Evolutionary conservation across 2,888 invertebrate genomes (phyloP).

Genomic region (Alcis repandata): DNA sequence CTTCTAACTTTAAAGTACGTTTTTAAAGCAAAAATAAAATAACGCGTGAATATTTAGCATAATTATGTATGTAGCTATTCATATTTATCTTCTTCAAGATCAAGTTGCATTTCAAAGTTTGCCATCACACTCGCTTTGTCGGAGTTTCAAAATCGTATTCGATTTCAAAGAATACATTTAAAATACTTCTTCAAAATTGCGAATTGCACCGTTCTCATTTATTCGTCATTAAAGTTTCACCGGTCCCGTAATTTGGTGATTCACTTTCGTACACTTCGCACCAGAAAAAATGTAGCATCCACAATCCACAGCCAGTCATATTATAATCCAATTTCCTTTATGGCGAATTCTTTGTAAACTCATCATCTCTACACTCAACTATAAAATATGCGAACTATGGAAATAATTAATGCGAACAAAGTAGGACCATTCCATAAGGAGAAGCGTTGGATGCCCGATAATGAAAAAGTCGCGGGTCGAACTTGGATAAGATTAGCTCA

Average conservation of each 20-base stretch:
- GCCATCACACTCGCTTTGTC: slow-evolving; percentile 9
- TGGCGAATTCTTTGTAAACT: slow-evolving; percentile 53
- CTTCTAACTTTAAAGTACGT: background rate
- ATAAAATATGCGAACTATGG: slow-evolving; percentile 21
- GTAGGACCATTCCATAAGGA: slow-evolving; percentile 17
- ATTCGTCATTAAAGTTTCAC: slow-evolving; percentile 33
- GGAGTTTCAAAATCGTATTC: slow-evolving; percentile 2
- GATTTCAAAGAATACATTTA: slow-evolving; percentile 18
- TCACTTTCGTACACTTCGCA: slow-evolving; percentile 21
- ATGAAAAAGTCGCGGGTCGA: too few species aligned
- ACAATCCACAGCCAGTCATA: slow-evolving; percentile 29
- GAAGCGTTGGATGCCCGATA: background rate
- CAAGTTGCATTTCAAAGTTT: background rate
- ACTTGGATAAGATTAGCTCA: too few species aligned
- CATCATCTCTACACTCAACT: slow-evolving; percentile 48
- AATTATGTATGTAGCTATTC: background rate
- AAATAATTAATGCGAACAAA: slow-evolving; percentile 3
- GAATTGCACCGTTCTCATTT: slow-evolving; percentile 15
- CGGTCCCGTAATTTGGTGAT: slow-evolving; percentile 34
- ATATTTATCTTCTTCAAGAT: slow-evolving; percentile 6
- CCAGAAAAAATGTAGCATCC: slow-evolving; percentile 34
- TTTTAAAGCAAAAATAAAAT: too few species aligned
- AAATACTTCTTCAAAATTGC: slow-evolving; percentile 13
- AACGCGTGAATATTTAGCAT: too few species aligned
- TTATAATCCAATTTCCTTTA: slow-evolving; percentile 61